A percentile compares a stretch with the other conserved stretches of the same genome.
phyloP scores from a whole-genome alignment of 2,113 vertebrate genomes.

The Myotis lucifugus region DNA sequence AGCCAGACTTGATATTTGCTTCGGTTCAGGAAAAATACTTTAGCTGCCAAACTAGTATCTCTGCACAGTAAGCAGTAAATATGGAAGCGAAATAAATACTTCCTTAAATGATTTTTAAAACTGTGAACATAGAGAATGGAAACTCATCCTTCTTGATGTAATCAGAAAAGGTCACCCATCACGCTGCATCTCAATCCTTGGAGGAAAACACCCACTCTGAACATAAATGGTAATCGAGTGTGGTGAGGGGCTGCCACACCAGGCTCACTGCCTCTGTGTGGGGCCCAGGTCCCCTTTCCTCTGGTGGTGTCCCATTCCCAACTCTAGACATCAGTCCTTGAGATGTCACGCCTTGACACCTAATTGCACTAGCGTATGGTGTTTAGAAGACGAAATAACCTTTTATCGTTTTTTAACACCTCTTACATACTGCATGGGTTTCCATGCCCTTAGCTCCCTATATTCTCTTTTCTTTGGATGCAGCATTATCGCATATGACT shows the following conservation, averaged over 20 bases:
- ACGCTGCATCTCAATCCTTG: not conserved
- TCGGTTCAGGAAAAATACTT: constrained; percentile 53
- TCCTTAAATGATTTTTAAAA: constrained; percentile 36
- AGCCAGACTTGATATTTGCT: constrained; percentile 62
- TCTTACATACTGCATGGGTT: not conserved
- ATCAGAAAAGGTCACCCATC: not conserved
- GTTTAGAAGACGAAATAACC: not conserved
- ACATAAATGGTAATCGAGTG: not conserved
- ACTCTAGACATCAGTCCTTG: not conserved
- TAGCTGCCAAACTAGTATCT: constrained; percentile 56
- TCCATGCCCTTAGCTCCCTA: not conserved
- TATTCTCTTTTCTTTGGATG: not conserved
- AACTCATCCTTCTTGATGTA: constrained; percentile 1
- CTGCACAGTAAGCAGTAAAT: constrained; percentile 51
- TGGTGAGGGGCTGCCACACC: not conserved
- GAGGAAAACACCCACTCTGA: not conserved
- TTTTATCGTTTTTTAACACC: not conserved
- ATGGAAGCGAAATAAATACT: constrained; percentile 33
- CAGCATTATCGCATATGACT: not conserved
- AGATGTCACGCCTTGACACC: not conserved
- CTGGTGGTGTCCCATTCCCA: too few relatives aligned
- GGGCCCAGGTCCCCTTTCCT: not conserved
- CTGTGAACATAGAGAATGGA: constrained; percentile 6
- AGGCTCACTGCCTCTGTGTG: not conserved
- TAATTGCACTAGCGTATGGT: not conserved